Conservation (phyloP, 2,888 invertebrate genomes). For the Drosophila subquinaria region DNA sequence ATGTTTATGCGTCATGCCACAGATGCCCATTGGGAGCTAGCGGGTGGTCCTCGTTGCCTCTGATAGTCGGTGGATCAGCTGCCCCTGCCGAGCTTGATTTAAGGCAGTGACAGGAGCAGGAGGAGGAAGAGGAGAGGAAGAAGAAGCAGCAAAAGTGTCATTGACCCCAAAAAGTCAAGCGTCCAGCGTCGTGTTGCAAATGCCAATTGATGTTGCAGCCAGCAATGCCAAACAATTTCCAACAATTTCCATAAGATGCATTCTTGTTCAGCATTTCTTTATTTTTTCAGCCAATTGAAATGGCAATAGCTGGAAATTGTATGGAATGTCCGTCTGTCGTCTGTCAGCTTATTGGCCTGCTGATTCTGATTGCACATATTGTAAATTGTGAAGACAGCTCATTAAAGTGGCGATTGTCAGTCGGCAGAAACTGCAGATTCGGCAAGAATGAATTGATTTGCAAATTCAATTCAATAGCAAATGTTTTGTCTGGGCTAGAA, state of each 20-base stretch:
- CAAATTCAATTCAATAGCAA: too few relatives aligned
- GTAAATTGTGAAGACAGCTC: not conserved
- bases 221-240: constrained; percentile 14
- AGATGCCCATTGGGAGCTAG: constrained; percentile 39
- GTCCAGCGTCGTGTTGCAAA: constrained; percentile 14
- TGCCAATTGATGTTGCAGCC: constrained; percentile 24
- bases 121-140: not conserved
- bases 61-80: constrained; percentile 29
- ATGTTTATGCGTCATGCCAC: constrained; percentile 48
- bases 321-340: not conserved
- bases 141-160: constrained; percentile 49
- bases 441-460: not conserved
- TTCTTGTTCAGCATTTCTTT: constrained; percentile 18
- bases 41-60: constrained; percentile 44
- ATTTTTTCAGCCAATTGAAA: constrained; percentile 1
- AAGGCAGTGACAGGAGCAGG: not conserved
- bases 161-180: constrained; percentile 59
- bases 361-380: constrained; percentile 10
- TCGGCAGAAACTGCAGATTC: not conserved
- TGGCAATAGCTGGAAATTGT: constrained; percentile 1
- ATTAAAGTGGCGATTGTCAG: not conserved
- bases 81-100: not conserved
- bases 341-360: not conserved
- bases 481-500: too few relatives aligned
- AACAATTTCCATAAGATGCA: constrained; percentile 35